phyloP scores from a whole-genome alignment of 2,113 vertebrate species.

The Paratilapia polleni region DNA sequence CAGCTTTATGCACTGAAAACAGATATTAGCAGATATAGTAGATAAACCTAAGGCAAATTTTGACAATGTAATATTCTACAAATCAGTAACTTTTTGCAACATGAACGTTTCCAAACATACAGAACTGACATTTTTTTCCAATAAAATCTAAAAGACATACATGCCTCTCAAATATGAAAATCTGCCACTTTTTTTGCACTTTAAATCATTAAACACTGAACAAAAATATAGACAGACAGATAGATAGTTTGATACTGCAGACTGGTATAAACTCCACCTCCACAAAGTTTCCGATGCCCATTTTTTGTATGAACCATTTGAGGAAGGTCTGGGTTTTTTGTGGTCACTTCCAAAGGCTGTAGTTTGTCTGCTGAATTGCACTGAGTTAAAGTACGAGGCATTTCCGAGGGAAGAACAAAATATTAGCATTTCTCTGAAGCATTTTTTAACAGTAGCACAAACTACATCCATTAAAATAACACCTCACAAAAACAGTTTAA shows the following conservation, averaged over 20 bases:
- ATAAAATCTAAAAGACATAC: too few species aligned
- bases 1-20: not conserved
- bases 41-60: not conserved
- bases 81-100: not conserved
- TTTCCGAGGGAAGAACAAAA: not conserved
- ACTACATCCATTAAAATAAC: not conserved
- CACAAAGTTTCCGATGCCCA: not conserved
- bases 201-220: too few species aligned
- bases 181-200: too few species aligned
- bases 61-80: not conserved
- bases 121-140: too few species aligned
- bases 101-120: fast-evolving
- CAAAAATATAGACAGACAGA: too few species aligned
- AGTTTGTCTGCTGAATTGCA: not conserved
- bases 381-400: not conserved
- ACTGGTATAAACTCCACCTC: not conserved
- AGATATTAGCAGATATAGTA: not conserved
- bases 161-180: too few species aligned
- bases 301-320: not conserved
- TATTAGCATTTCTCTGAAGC: not conserved
- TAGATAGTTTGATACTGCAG: too few species aligned
- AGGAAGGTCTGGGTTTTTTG: not conserved
- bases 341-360: not conserved
- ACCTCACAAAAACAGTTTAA: not conserved
- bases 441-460: not conserved